Evolutionary conservation across 2,888 invertebrate genomes (phyloP), one percentile per base, ranked within the genome.

Genomic region (Cephus nigrinus): DNA sequence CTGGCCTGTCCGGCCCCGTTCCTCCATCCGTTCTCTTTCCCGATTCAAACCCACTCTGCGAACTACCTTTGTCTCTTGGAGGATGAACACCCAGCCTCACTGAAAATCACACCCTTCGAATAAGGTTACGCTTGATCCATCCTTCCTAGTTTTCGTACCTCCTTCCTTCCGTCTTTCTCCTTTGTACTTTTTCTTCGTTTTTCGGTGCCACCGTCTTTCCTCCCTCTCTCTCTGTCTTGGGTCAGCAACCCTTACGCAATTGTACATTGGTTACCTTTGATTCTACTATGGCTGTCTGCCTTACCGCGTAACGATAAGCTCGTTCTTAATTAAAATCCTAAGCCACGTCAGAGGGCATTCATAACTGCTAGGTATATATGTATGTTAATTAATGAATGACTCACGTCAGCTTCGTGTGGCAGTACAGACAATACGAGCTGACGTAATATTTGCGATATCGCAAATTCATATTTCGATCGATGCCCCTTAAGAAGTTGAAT

Each of bases 21-120:
- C 15, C 55, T 15, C 76, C 81, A 83, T 78, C 77, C 78, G 77
- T 34, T 78, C 80, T 76, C 69, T 75, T 71, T 35, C 34, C 34
- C 80, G 73, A 76, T 73, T 77, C 73, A 68, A 34, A 69, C 72
- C 69, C 68, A 80, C 77, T 69, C 76, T 69, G 55, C 78, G 77
- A 75, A 80, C 74, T 76, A 36, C 78, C 78, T 79, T 76, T 77
- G 74, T 69, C 55, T 34, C 55, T 30, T 15, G 12, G 12, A 11
- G 31, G 71, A 71, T 32, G 71, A 71, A 30, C 12, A 1, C 31
- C 2, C 40, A 55, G 40, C 23, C 5, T 55, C 23, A 23, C 40
- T 9, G 23, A 23, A 55, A 23, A 55, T 55, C 40, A 9, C 40
- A 55, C 40, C 40, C 40, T 55, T 55, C 4, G 9, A 23, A 55